Evolutionary conservation across 2,888 invertebrate species (phyloP).

Genomic region (Eupithecia vulgata): DNA sequence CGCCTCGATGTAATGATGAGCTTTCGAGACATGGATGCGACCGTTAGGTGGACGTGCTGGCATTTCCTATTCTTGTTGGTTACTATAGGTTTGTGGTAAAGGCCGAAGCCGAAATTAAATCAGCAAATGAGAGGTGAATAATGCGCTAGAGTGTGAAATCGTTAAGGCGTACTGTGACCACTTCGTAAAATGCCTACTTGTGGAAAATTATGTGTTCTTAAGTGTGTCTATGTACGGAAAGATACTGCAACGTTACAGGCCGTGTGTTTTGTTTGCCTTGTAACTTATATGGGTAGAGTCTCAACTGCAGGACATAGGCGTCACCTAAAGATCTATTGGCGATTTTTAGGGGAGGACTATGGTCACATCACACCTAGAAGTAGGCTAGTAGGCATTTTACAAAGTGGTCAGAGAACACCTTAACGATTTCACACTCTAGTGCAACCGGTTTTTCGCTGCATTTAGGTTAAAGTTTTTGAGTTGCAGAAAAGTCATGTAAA

Average conservation of each 20-base stretch:
- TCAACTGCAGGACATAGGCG: neutral
- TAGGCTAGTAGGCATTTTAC: no score
- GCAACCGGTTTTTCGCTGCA: neutral
- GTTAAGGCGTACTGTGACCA: no score
- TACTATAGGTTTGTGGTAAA: slow-evolving; percentile 37
- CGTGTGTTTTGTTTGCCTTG: neutral
- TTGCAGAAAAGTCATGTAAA: neutral
- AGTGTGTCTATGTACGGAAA: neutral
- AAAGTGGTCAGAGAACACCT: no score
- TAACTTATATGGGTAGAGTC: neutral
- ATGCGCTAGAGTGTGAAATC: neutral
- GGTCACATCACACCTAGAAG: no score
- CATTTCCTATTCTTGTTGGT: slow-evolving; percentile 51
- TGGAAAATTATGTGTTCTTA: neutral
- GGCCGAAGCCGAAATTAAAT: slow-evolving; percentile 8
- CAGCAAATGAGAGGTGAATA: neutral
- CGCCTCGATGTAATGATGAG: slow-evolving; percentile 61
- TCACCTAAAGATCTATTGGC: neutral
- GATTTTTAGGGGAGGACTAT: no score
- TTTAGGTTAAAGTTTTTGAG: neutral
- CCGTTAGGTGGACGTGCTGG: slow-evolving; percentile 74
- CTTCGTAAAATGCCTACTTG: no score
- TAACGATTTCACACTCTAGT: no score
- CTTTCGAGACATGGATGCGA: slow-evolving; percentile 60
- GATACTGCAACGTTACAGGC: neutral